Base-by-base conservation (phyloP, 2,113 vertebrate species). In the Zapornia atra region DNA sequence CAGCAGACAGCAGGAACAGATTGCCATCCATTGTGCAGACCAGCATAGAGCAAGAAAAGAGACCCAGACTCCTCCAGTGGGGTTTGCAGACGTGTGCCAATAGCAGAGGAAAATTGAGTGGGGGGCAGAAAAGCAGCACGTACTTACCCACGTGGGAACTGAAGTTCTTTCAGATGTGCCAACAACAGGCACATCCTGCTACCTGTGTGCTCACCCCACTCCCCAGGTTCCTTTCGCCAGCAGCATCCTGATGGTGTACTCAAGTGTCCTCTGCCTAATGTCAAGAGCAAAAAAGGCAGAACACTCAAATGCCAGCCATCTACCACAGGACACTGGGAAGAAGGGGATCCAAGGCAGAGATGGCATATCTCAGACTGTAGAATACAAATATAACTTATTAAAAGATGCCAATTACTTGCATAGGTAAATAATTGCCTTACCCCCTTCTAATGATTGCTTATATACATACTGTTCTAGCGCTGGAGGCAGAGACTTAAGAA, bases 201-300 rank as follows among this genome's bases (percentile, higher is more conserved):
- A 97, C 92, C 93, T 85, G 95, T 88, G 93, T 94, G 96, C 82
- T 95, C 95, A 95, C 84, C 95, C 95, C 94, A 96, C 38, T 85
- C 77, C 95, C 96, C 89, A 94, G 91, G 82, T 89, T 96, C 84
- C 91, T 96, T 95, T 95, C 95, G 95, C 84, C 95, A 96, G 96
- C 86, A 92, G 92, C 93, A 95, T 96, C 91, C 94, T 95, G 89
- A 95, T 91, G 95, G 91, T 80, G 96, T 87, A 91, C 75, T 85
- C 96, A 94, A 90, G 54, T 91, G 93, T 96, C 94, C 95, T 95
- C 91, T 97, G 95, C 95, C 96, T 97, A 96, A 95, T 96, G 84
- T 97, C 68, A 91, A 96, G 96, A 96, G 95, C 96, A 96, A 95
- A 97, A 97, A 96, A 96, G 4, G 96, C 94, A 96, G 90, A 94